Evolutionary conservation across 2,888 invertebrate genomes (phyloP).

Genomic region (Molorchus minor): DNA sequence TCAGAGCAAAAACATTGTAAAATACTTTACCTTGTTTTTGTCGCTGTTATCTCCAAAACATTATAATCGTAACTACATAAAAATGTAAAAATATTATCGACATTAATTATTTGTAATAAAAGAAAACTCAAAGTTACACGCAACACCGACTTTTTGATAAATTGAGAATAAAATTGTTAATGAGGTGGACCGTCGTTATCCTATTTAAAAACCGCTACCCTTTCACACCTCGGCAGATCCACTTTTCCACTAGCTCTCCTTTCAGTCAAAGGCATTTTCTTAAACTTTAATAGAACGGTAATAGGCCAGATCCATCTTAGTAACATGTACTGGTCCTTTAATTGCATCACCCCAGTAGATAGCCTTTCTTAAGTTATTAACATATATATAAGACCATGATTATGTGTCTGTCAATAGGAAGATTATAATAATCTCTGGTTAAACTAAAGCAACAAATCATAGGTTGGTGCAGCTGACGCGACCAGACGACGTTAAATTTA

Average conservation of each 20-base stretch:
- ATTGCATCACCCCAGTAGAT: slow-evolving; percentile 16
- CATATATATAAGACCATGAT: slow-evolving; percentile 1
- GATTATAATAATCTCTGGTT: slow-evolving; percentile 17
- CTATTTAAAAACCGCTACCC: background rate
- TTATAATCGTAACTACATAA: too few relatives aligned
- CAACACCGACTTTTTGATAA: background rate
- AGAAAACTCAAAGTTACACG: background rate
- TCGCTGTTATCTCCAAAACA: too few relatives aligned
- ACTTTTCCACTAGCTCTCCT: background rate
- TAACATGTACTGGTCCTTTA: slow-evolving; percentile 14
- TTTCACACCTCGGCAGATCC: background rate
- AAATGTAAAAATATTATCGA: too few relatives aligned
- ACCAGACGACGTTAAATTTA: too few relatives aligned
- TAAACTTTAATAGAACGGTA: slow-evolving; percentile 16
- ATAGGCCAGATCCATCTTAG: background rate
- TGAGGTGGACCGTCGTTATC: background rate
- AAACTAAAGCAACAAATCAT: slow-evolving; percentile 19
- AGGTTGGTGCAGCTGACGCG: slow-evolving; percentile 7
- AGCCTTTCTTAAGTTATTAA: slow-evolving; percentile 21
- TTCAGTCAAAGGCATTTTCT: slow-evolving; percentile 10
- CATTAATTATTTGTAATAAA: too few relatives aligned
- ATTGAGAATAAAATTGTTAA: background rate
- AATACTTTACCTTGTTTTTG: too few relatives aligned
- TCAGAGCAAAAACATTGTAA: too few relatives aligned
- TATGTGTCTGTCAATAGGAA: slow-evolving; percentile 14